A percentile compares a stretch with the other conserved stretches of the same genome.
Conservation (phyloP, 2,888 invertebrate species). For the Cantharis flavilabris region DNA sequence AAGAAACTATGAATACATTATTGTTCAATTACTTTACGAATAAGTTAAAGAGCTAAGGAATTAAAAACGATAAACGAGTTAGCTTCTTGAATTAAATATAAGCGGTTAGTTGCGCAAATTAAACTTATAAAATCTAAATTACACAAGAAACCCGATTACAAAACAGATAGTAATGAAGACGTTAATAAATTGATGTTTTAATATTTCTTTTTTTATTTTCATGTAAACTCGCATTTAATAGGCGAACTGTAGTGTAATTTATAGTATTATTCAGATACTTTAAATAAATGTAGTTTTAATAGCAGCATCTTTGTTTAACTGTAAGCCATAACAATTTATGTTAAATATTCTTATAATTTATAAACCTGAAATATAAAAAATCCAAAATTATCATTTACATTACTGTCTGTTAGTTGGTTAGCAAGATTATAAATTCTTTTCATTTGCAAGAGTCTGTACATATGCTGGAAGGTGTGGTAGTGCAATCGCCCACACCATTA, state of each 20-base stretch:
- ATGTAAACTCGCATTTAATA: neutral
- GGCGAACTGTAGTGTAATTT: neutral
- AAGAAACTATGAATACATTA: neutral
- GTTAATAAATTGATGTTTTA: neutral
- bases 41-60: neutral
- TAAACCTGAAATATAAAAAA: neutral
- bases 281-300: neutral
- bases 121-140: neutral
- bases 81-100: neutral
- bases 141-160: neutral
- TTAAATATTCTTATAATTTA: slow-evolving; percentile 2
- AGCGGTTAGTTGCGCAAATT: neutral
- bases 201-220: neutral
- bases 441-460: slow-evolving; percentile 4
- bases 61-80: neutral
- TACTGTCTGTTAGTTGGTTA: slow-evolving; percentile 2
- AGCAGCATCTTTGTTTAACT: neutral
- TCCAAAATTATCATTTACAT: slow-evolving; percentile 4
- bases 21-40: neutral
- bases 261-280: neutral
- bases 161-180: neutral
- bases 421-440: slow-evolving; percentile 15
- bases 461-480: slow-evolving; percentile 22
- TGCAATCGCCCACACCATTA: slow-evolving; percentile 23
- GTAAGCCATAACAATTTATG: neutral